Evolutionary conservation across 2,797 vertebrate genomes (phyloP).

Genomic region (Falco peregrinus): DNA sequence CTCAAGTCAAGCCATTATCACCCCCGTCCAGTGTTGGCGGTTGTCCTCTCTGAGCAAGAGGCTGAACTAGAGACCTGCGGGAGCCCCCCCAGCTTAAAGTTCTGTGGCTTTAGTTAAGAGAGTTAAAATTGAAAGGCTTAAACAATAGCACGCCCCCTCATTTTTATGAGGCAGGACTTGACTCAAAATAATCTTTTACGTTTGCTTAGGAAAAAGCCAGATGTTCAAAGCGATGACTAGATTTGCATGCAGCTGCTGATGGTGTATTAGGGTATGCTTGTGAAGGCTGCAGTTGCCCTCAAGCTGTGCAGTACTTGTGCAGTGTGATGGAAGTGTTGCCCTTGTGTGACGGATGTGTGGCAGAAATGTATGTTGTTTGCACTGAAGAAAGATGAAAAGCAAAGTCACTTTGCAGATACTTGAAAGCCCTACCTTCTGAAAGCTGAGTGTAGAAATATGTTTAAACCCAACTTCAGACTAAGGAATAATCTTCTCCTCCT

Average conservation of each 20-base stretch:
- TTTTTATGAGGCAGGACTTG: background rate
- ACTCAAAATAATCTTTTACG: background rate
- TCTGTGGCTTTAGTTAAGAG: background rate
- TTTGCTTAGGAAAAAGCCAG: background rate
- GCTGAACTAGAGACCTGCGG: background rate
- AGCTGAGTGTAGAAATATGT: background rate
- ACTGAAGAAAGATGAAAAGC: background rate
- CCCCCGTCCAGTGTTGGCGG: background rate
- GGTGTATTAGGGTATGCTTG: background rate
- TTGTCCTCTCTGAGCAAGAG: background rate
- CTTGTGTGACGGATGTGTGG: background rate
- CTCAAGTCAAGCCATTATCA: background rate
- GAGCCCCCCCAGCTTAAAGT: background rate
- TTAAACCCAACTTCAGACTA: background rate
- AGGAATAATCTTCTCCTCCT: background rate
- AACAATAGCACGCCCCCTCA: background rate
- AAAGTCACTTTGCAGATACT: background rate
- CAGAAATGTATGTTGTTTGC: background rate
- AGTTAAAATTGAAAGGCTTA: background rate
- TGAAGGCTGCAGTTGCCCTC: background rate
- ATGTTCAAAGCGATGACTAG: background rate
- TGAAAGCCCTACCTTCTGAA: background rate
- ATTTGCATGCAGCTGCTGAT: background rate
- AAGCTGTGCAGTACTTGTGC: too few relatives aligned
- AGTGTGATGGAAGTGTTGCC: background rate